Percentiles rank a stretch among this genome's conserved stretches.
Conservation (phyloP, 1,140 invertebrate genomes). For the Campoletis sonorensis region DNA sequence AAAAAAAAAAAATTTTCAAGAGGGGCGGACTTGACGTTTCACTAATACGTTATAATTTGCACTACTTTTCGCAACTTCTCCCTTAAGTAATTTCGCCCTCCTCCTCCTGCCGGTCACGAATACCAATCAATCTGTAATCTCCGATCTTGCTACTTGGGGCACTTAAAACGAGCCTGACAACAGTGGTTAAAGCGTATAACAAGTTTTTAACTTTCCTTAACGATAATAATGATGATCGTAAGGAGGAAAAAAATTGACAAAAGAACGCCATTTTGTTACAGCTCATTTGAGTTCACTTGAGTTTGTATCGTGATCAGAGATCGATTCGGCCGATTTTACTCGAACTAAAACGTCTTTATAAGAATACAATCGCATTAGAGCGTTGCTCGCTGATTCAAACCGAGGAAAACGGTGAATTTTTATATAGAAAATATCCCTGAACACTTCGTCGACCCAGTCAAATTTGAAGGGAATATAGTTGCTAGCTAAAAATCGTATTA, state of each 20-base stretch:
- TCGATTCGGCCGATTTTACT: neutral
- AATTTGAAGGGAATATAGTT: no score
- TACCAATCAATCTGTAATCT: neutral
- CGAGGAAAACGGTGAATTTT: no score
- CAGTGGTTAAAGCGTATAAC: neutral
- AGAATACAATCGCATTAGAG: no score
- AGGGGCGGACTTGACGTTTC: neutral
- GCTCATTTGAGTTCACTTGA: neutral
- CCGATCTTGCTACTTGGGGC: neutral
- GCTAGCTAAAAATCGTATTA: no score
- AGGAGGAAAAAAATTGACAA: neutral
- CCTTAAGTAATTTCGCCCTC: neutral
- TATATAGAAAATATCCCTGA: no score
- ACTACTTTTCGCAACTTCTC: neutral
- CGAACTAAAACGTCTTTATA: no score
- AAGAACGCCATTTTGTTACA: neutral
- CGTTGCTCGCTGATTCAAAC: no score
- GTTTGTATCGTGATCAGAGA: neutral
- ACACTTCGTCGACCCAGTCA: no score
- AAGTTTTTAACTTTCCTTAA: neutral
- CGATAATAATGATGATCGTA: neutral
- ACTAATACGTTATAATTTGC: neutral
- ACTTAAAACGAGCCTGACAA: neutral
- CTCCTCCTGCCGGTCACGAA: neutral
- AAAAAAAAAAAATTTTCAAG: neutral